These are phyloP conservation scores for Sinocyclocheilus grahami DNA, from an alignment of 2,113 vertebrate genomes.

Conservation along the genomic window DNA sequence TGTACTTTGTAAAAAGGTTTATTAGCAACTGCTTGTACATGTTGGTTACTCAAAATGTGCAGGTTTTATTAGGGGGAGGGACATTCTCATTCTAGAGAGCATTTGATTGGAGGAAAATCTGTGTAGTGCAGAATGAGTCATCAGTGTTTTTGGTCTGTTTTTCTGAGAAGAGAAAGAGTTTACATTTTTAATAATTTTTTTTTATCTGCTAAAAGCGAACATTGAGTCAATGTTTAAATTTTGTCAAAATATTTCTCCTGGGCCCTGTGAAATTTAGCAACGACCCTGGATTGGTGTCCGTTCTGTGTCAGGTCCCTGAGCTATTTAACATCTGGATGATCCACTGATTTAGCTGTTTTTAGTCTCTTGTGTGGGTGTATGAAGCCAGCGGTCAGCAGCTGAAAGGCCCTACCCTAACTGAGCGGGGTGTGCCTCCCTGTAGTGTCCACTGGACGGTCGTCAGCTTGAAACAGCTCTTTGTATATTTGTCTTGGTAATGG, in stretches of 20 bases:
- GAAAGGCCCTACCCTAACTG: slow-evolving; percentile 25
- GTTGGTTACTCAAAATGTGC: neutral
- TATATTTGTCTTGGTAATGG: slow-evolving; percentile 23
- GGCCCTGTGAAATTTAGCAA: neutral
- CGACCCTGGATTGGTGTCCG: neutral
- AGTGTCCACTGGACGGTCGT: slow-evolving; percentile 22
- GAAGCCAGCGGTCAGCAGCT: slow-evolving; percentile 48
- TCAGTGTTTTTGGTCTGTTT: neutral
- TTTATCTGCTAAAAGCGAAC: neutral
- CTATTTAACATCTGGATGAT: slow-evolving; percentile 49
- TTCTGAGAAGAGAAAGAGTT: neutral
- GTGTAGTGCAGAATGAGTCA: neutral
- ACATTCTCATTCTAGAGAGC: neutral
- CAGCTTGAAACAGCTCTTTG: slow-evolving; percentile 8
- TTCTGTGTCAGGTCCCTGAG: neutral
- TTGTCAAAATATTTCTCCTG: neutral
- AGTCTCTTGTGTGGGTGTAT: slow-evolving; percentile 38
- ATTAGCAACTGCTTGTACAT: neutral
- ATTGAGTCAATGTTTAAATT: neutral
- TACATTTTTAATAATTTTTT: neutral
- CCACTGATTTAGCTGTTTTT: slow-evolving; percentile 38
- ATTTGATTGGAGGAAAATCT: neutral
- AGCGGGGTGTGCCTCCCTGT: slow-evolving; percentile 29
- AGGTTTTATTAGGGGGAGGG: neutral
- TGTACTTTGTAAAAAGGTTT: neutral